Conservation (phyloP, 2,888 invertebrate species). For the Trisateles emortualis region DNA sequence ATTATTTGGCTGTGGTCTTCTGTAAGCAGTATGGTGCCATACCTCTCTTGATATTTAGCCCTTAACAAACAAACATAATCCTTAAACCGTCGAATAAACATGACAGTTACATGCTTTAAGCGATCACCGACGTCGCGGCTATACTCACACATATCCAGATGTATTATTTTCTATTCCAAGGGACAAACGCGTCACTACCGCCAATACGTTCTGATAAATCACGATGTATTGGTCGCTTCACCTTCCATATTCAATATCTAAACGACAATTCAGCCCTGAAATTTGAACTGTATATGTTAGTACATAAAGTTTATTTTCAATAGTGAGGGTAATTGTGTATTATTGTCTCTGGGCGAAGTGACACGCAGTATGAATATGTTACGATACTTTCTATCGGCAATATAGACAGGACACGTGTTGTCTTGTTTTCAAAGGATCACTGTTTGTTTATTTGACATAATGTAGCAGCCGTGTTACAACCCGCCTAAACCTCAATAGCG, state of each 20-base stretch:
- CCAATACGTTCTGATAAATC: constrained; percentile 49
- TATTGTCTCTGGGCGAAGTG: constrained; percentile 30
- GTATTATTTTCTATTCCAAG: constrained; percentile 41
- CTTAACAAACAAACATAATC: constrained; percentile 8
- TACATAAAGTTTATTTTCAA: constrained; percentile 5
- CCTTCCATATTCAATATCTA: constrained; percentile 44
- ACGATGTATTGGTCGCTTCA: constrained; percentile 42
- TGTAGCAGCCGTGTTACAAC: no score
- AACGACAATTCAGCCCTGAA: background rate
- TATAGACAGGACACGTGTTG: constrained; percentile 34
- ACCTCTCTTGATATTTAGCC: no score
- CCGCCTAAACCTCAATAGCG: no score
- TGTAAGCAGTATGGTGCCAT: no score
- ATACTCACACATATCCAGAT: constrained; percentile 26
- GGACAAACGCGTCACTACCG: constrained; percentile 37
- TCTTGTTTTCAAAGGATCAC: constrained; percentile 5
- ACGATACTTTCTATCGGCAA: constrained; percentile 21
- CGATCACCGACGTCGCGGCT: constrained; percentile 24
- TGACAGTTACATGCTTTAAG: constrained; percentile 7
- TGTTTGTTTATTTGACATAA: constrained; percentile 6
- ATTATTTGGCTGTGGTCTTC: no score
- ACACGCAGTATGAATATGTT: constrained; percentile 39
- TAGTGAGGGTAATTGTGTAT: background rate
- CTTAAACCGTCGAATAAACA: constrained; percentile 16
- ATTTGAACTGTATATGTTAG: background rate